Evolutionary conservation across 2,888 invertebrate genomes (phyloP).

Genomic region (Phyllotreta striolata): DNA sequence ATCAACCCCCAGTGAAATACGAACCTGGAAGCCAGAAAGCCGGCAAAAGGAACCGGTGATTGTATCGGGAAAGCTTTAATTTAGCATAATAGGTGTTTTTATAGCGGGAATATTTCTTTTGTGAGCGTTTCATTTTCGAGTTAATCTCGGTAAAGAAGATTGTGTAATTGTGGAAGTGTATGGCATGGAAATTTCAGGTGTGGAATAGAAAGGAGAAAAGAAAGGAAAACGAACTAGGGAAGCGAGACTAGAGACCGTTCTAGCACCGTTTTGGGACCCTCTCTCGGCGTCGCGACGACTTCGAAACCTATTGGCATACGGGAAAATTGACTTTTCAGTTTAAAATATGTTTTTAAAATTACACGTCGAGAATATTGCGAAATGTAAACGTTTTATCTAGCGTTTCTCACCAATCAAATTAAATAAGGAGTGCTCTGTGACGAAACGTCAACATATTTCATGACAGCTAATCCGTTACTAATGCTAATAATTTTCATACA

Average conservation of each 20-base stretch:
- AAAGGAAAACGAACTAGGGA: constrained; percentile 4
- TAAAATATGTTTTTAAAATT: not conserved
- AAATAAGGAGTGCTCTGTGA: no score
- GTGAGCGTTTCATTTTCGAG: constrained; percentile 44
- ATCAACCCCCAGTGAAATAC: not conserved
- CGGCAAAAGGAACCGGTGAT: constrained; percentile 32
- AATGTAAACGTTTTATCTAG: no score
- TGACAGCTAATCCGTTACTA: no score
- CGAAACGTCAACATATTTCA: no score
- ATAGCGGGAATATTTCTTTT: constrained; percentile 42
- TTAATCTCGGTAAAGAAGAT: constrained; percentile 43
- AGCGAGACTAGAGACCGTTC: not conserved
- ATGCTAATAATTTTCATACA: no score
- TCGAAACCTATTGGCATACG: constrained; percentile 14
- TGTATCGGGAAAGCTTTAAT: constrained; percentile 42
- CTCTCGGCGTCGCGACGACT: constrained; percentile 15
- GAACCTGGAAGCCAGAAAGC: constrained; percentile 16
- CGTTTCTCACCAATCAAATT: no score
- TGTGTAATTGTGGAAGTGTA: constrained; percentile 43
- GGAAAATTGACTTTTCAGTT: constrained; percentile 21
- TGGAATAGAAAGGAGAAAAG: not conserved
- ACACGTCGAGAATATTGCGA: no score
- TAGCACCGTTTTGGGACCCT: constrained; percentile 18
- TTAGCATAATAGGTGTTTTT: constrained; percentile 46
- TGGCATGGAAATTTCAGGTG: constrained; percentile 34